phyloP scores from a whole-genome alignment of 2,888 invertebrate species.

The Zaprionus obscuricornis region DNA sequence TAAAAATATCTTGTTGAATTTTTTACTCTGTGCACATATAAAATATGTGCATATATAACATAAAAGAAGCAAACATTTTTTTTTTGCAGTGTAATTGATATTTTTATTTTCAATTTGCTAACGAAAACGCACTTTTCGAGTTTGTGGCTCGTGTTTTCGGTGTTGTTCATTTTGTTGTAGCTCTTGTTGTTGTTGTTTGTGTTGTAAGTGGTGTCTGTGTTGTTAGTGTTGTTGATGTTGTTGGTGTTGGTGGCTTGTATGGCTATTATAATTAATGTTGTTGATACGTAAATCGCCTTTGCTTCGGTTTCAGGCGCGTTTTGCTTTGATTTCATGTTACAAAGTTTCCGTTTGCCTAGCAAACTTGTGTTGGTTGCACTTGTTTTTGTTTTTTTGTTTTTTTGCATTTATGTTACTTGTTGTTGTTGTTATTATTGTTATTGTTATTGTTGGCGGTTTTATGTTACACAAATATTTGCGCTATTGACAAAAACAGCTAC shows the following conservation, averaged over 20 bases:
- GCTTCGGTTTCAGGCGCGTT: constrained; percentile 44
- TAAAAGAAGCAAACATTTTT: neutral
- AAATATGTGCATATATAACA: too few relatives aligned
- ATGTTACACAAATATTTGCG: constrained; percentile 69
- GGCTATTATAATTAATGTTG: constrained; percentile 76
- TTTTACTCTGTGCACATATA: neutral
- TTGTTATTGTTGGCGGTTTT: constrained; percentile 72
- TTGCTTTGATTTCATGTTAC: constrained; percentile 60
- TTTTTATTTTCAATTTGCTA: constrained; percentile 51
- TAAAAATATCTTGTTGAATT: too few relatives aligned
- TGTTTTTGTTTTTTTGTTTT: too few relatives aligned
- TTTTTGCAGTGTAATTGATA: constrained; percentile 48
- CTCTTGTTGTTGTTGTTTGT: constrained; percentile 27
- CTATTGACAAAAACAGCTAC: constrained; percentile 53
- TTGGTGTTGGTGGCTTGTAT: constrained; percentile 40
- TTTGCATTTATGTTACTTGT: too few relatives aligned
- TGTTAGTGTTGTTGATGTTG: constrained; percentile 21
- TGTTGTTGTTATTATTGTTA: constrained; percentile 34
- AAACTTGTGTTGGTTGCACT: constrained; percentile 59
- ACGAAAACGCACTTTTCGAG: constrained; percentile 66
- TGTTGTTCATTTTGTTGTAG: constrained; percentile 29
- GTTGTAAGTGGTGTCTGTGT: constrained; percentile 3
- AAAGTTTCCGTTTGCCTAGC: constrained; percentile 51
- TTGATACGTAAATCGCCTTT: constrained; percentile 61
- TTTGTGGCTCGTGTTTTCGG: constrained; percentile 43